A percentile compares a stretch with the other conserved stretches of the same genome.
phyloP scores from a whole-genome alignment of 2,113 vertebrate species.

The Grammomys surdaster region DNA sequence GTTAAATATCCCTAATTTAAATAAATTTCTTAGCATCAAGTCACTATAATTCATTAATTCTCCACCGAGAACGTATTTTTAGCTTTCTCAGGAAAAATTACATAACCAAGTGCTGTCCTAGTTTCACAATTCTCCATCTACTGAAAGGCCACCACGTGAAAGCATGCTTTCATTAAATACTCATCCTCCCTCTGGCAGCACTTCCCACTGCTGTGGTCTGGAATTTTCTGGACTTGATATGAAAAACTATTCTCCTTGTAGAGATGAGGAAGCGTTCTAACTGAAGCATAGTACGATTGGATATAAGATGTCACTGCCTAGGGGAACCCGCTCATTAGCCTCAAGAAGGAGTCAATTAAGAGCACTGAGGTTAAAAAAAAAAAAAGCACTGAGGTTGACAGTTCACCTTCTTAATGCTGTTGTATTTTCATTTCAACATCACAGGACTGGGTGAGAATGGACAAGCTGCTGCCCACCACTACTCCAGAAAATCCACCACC shows the following conservation, averaged over 20 bases:
- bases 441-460: background rate
- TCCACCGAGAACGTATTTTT: slow-evolving; percentile 71
- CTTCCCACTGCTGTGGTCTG: background rate
- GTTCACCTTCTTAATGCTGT: background rate
- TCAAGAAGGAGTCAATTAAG: background rate
- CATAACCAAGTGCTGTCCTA: slow-evolving; percentile 26
- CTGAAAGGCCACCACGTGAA: background rate
- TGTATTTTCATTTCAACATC: slow-evolving; percentile 39
- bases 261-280: background rate
- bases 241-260: background rate
- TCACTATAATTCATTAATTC: slow-evolving; percentile 70
- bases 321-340: background rate
- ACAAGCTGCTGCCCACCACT: background rate
- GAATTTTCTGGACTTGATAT: slow-evolving; percentile 25
- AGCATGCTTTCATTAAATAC: slow-evolving; percentile 1
- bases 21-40: slow-evolving; percentile 44
- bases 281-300: background rate
- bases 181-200: background rate
- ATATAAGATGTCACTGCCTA: background rate
- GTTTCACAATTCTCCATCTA: slow-evolving; percentile 39
- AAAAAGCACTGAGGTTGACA: background rate
- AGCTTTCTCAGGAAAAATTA: slow-evolving; percentile 60
- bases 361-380: background rate
- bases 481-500: background rate
- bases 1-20: slow-evolving; percentile 67